Percentiles rank a stretch among this genome's conserved stretches.
Conservation (phyloP, 2,113 vertebrate species). For the Paralichthys olivaceus region DNA sequence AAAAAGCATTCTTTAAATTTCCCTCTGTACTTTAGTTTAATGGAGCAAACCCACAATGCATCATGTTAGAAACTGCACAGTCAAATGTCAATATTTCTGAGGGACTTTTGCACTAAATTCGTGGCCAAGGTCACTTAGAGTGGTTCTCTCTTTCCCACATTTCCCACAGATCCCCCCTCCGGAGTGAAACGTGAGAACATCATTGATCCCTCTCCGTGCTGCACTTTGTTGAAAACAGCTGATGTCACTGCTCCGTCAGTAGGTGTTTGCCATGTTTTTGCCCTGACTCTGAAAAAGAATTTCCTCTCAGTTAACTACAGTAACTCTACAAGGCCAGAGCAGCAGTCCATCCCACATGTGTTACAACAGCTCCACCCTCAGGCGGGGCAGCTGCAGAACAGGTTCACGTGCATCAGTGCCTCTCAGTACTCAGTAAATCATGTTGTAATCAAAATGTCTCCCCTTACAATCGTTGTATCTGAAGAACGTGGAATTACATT, state of each 20-base stretch:
- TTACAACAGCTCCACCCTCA: conserved; percentile 28
- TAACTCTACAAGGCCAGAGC: not conserved
- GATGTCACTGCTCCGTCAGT: conserved; percentile 33
- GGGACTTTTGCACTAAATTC: not conserved
- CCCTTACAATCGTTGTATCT: too few relatives aligned
- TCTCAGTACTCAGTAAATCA: too few relatives aligned
- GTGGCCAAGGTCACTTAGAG: not conserved
- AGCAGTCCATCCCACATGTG: not conserved
- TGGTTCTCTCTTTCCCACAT: not conserved
- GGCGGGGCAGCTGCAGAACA: not conserved
- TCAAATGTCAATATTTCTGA: not conserved
- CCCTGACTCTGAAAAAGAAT: conserved; percentile 5
- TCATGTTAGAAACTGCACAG: not conserved
- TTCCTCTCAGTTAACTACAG: conserved; percentile 19
- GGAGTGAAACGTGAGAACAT: conserved; percentile 3
- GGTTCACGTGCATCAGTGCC: too few relatives aligned
- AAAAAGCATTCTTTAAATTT: not conserved
- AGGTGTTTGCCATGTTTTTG: conserved; percentile 21
- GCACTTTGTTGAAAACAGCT: conserved; percentile 24
- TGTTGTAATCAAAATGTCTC: too few relatives aligned
- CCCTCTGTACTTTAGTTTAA: not conserved
- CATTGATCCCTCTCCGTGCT: not conserved
- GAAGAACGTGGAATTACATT: too few relatives aligned
- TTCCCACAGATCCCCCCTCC: not conserved
- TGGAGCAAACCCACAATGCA: not conserved